A percentile compares a stretch with the other conserved stretches of the same genome.
Conservation (phyloP, 2,888 invertebrate genomes). For the Cataglyphis livida region DNA sequence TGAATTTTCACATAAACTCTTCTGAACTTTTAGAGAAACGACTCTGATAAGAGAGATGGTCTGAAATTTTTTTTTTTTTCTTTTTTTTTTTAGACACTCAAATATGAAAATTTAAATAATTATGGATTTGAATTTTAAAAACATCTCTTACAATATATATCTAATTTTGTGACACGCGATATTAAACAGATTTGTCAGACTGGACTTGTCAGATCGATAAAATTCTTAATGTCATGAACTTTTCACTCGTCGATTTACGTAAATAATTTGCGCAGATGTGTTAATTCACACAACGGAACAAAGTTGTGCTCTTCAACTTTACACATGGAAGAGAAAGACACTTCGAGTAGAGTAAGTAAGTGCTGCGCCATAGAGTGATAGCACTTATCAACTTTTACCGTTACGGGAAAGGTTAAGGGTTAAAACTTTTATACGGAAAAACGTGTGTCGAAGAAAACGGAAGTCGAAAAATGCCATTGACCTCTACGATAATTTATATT, state of each 20-base stretch:
- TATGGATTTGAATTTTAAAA: no score
- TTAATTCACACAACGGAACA: neutral
- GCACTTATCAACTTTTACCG: constrained; percentile 4
- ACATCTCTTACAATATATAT: no score
- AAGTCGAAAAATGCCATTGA: neutral
- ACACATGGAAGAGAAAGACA: neutral
- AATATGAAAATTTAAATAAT: no score
- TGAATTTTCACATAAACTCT: no score
- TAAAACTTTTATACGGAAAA: neutral
- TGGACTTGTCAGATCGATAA: neutral
- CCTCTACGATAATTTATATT: neutral
- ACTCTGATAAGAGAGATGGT: no score
- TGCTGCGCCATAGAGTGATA: neutral
- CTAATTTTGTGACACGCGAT: constrained; percentile 7
- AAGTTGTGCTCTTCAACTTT: neutral
- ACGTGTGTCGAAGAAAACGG: neutral
- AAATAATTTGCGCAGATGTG: neutral
- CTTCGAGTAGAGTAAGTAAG: neutral
- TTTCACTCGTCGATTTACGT: neutral
- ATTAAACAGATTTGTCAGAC: neutral
- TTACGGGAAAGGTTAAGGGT: constrained; percentile 16
- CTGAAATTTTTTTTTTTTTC: no score
- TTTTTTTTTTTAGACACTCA: no score
- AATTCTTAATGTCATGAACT: neutral
- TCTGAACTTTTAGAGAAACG: no score